These are phyloP conservation scores for Papilio glaucus DNA, from an alignment of 1,140 invertebrate genomes.

Conservation along the genomic window DNA sequence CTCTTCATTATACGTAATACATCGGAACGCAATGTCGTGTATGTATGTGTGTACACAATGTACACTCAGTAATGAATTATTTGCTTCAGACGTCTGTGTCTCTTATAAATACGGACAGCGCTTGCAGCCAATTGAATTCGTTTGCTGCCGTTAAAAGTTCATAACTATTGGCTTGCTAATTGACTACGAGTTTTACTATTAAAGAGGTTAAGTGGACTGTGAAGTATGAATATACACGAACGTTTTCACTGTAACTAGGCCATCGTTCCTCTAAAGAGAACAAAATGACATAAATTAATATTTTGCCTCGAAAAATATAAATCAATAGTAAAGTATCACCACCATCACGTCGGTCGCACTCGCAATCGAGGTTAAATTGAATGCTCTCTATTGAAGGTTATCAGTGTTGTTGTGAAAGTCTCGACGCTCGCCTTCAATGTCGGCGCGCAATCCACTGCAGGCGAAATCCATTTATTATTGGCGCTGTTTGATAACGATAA, in stretches of 20 bases:
- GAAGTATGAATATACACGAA: conserved; percentile 45
- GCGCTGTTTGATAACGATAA: conserved; percentile 80
- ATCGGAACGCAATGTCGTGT: neutral
- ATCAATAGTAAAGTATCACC: conserved; percentile 7
- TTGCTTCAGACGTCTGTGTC: conserved; percentile 46
- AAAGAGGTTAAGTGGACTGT: conserved; percentile 73
- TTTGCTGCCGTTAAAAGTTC: conserved; percentile 70
- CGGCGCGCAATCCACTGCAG: conserved; percentile 62
- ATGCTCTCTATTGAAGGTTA: conserved; percentile 64
- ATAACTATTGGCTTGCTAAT: conserved; percentile 72
- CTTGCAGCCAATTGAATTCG: conserved; percentile 64
- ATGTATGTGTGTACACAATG: conserved; percentile 19
- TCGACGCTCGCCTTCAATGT: conserved; percentile 56
- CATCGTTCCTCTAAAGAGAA: neutral
- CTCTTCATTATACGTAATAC: neutral
- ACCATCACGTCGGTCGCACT: conserved; percentile 1
- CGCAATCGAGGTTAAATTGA: conserved; percentile 22
- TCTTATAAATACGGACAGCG: conserved; percentile 45
- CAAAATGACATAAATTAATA: neutral
- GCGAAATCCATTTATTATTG: conserved; percentile 79
- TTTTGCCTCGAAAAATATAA: neutral
- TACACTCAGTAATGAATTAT: conserved; percentile 46
- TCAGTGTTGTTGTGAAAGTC: conserved; percentile 59
- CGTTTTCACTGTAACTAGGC: conserved; percentile 15
- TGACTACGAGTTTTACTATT: conserved; percentile 71